Base-by-base conservation (phyloP, 2,888 invertebrate species). In the Perdita meconis region DNA sequence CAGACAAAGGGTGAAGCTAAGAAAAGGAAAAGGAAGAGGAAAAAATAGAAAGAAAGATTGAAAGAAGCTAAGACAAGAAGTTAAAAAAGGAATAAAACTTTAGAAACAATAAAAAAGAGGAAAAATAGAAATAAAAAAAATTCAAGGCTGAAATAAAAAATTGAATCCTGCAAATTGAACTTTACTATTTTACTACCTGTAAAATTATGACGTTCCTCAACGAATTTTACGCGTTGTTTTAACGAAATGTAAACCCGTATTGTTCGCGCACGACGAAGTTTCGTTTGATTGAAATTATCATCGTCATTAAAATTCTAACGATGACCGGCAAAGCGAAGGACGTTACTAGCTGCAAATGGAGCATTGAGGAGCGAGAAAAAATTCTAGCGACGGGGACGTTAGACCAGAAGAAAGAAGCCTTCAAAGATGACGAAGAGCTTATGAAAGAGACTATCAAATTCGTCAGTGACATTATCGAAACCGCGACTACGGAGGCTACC, bases 361-460 rank as follows among this genome's bases (percentile, higher is more conserved):
- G 83, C 65, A 89, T 89, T 84, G 89, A 89, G 50, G 90, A 92
- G 13, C 86, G 88, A 44, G 89, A 90, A 51, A 89, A 85, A 72
- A 89, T 87, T 66, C 72, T 91, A 36, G n/a, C 70, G 2, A 65
- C 72, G 0, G 88, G 87, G 0, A 89, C 82, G 22, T 79, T 92
- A 13, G 92, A 92, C 66, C 89, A 92, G 68, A 87, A 91, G 47
- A 92, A 91, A 76, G 92, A 90, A 55, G 92, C 90, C 12, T 92
- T 92, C 73, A 91, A 89, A 72, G 89, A 89, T 36, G 93, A 93
- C 76, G 92, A 93, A 30, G 92, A 93, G 73, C 90, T 93, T 8
- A 92, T 93, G 91, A 92, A 90, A 81, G 93, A 93, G 82, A 93
- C 93, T 1, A 92, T 90, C 36, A 92, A 92, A 81, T 93, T 93